Conservation (phyloP, 1,140 invertebrate species). For the Drosophila ogumai region DNA sequence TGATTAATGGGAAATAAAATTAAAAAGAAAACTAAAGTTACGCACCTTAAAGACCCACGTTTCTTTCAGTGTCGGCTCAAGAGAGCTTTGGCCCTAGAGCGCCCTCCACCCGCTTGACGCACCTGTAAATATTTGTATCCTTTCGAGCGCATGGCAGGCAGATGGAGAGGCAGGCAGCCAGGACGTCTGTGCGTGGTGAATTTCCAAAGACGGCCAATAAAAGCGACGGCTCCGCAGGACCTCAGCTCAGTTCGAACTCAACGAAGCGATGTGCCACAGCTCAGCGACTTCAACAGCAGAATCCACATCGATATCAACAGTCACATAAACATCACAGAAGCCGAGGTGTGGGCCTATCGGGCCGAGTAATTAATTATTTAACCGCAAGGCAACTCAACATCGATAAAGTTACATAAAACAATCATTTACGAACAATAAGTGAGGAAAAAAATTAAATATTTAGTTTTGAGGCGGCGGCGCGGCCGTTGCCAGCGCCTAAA, state of each 20-base stretch:
- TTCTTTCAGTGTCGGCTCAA: conserved; percentile 7
- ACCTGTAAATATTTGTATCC: conserved; percentile 80
- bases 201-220: conserved; percentile 69
- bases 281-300: conserved; percentile 24
- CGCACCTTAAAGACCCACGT: not conserved
- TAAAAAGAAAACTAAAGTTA: not conserved
- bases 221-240: conserved; percentile 45
- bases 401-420: conserved; percentile 27
- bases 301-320: conserved; percentile 14
- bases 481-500: conserved; percentile 19
- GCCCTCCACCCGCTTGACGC: conserved; percentile 13
- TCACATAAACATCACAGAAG: conserved; percentile 30
- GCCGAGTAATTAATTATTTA: conserved; percentile 47
- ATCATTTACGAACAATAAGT: not conserved
- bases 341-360: conserved; percentile 18
- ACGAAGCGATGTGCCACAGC: conserved; percentile 73
- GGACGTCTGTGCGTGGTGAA: conserved; percentile 63
- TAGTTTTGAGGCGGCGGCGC: conserved; percentile 27
- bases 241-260: conserved; percentile 72
- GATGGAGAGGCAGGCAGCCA: conserved; percentile 45
- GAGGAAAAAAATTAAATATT: conserved; percentile 5
- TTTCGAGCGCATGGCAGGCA: conserved; percentile 39
- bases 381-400: conserved; percentile 15
- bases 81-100: conserved; percentile 11
- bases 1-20: not conserved